Conservation (phyloP, 2,888 invertebrate genomes). For the Alitta virens region DNA sequence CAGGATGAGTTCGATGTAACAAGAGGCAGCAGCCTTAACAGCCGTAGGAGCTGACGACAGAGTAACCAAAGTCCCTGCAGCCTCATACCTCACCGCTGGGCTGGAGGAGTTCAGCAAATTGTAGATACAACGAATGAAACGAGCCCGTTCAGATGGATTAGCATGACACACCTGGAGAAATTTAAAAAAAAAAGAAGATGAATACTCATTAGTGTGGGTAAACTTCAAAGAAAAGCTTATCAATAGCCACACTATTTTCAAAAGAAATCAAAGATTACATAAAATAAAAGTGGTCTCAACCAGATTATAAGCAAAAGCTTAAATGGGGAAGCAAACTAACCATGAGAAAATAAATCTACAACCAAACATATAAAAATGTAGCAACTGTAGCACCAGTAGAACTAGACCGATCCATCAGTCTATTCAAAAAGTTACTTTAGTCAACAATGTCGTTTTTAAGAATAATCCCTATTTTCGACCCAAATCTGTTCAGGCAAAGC, state of each 20-base stretch:
- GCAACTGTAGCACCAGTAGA: too few relatives aligned
- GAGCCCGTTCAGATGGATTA: slow-evolving; percentile 90
- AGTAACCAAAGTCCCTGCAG: slow-evolving; percentile 96
- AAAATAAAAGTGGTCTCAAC: too few relatives aligned
- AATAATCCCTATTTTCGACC: too few relatives aligned
- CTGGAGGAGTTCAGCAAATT: slow-evolving; percentile 92
- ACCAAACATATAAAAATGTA: too few relatives aligned
- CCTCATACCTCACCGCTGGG: slow-evolving; percentile 96
- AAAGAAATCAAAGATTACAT: background rate
- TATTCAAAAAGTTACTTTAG: too few relatives aligned
- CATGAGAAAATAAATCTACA: background rate
- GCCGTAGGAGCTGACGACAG: slow-evolving; percentile 97
- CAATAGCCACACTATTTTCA: background rate
- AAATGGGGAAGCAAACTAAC: background rate
- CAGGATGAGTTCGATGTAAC: slow-evolving; percentile 98
- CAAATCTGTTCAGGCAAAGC: too few relatives aligned
- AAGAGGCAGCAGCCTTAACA: slow-evolving; percentile 93
- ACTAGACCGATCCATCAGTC: too few relatives aligned
- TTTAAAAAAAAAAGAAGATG: too few relatives aligned
- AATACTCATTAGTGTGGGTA: too few relatives aligned
- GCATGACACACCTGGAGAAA: slow-evolving; percentile 81
- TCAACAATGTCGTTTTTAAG: too few relatives aligned
- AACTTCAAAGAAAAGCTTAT: background rate
- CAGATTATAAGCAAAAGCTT: too few relatives aligned
- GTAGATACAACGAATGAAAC: slow-evolving; percentile 98